These are phyloP conservation scores for Bellardia pandia DNA, from an alignment of 2,888 invertebrate genomes.

Conservation along the genomic window DNA sequence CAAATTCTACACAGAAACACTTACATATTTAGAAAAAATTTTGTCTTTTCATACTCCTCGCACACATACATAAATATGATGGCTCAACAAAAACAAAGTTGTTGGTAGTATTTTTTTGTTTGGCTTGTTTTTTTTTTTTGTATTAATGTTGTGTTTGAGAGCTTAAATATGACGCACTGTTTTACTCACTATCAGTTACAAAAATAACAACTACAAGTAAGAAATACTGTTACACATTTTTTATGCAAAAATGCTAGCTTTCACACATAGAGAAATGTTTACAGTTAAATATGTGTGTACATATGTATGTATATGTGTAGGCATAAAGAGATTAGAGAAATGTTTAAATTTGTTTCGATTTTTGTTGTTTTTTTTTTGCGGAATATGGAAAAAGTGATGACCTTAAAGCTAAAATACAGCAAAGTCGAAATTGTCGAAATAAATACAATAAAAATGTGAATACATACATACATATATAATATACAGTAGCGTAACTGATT, in stretches of 20 bases:
- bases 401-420: no score
- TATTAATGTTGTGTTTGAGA: slow-evolving; percentile 26
- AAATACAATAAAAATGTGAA: no score
- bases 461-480: no score
- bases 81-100: slow-evolving; percentile 16
- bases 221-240: not conserved
- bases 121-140: not conserved
- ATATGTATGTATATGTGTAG: not conserved
- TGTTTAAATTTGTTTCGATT: not conserved
- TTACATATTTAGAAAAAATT: slow-evolving; percentile 14
- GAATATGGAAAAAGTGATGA: not conserved
- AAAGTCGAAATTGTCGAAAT: no score
- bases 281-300: not conserved
- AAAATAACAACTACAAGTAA: not conserved
- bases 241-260: not conserved
- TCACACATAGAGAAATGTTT: not conserved
- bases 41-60: not conserved
- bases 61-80: slow-evolving; percentile 11
- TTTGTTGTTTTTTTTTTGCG: not conserved
- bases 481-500: no score
- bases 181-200: slow-evolving; percentile 4
- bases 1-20: slow-evolving; percentile 48
- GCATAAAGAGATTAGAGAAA: not conserved
- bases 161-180: slow-evolving; percentile 44
- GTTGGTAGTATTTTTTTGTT: not conserved